Percentiles rank a stretch among this genome's conserved stretches.
Evolutionary conservation across 2,797 vertebrate genomes (phyloP).

Genomic region (Scolopax bukidnonensis): DNA sequence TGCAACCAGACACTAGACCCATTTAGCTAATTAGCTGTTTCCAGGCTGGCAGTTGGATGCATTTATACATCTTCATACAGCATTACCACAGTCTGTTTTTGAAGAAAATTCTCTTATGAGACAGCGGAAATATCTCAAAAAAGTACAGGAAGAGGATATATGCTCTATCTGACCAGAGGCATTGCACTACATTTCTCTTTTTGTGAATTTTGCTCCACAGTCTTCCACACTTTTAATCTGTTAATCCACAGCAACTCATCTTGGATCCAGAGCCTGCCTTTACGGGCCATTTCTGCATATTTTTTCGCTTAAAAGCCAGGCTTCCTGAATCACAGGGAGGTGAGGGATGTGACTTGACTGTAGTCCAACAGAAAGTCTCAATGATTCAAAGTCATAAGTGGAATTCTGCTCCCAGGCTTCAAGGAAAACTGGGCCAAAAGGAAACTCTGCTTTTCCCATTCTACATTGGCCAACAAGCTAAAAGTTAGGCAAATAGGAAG

Average conservation of each 20-base stretch:
- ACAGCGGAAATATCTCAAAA: neutral
- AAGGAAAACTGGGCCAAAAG: slow-evolving; percentile 55
- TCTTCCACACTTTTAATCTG: slow-evolving; percentile 16
- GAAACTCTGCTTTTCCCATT: slow-evolving; percentile 66
- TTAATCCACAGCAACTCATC: slow-evolving; percentile 29
- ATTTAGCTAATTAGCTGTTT: neutral
- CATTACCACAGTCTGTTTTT: neutral
- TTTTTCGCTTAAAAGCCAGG: slow-evolving; percentile 39
- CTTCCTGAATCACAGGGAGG: slow-evolving; percentile 34
- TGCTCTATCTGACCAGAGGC: neutral
- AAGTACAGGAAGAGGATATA: neutral
- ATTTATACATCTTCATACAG: neutral
- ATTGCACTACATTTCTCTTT: neutral
- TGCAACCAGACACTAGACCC: neutral
- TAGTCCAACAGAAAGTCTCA: slow-evolving; percentile 48
- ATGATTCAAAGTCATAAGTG: slow-evolving; percentile 54
- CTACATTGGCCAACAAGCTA: slow-evolving; percentile 14
- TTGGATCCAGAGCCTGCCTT: slow-evolving; percentile 26
- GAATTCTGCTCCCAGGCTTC: slow-evolving; percentile 65
- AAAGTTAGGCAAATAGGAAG: slow-evolving; percentile 63
- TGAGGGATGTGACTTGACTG: slow-evolving; percentile 61
- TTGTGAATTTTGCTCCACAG: neutral
- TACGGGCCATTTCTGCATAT: neutral
- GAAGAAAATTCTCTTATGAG: neutral
- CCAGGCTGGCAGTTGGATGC: neutral